These are phyloP conservation scores for Anaspis maculata DNA, from an alignment of 2,888 invertebrate species.

Conservation along the genomic window DNA sequence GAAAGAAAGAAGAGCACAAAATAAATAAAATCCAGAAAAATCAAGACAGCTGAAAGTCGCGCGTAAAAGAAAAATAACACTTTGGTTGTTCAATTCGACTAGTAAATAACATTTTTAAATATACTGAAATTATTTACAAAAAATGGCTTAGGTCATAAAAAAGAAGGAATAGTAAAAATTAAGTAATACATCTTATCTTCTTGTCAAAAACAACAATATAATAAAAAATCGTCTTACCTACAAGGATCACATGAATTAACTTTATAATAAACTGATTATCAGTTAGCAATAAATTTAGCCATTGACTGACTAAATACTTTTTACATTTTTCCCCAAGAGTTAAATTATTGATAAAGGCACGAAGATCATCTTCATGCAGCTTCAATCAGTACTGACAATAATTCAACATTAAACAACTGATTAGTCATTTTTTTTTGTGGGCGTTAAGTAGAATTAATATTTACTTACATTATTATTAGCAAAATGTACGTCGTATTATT, in stretches of 20 bases:
- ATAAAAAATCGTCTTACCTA: too few species aligned
- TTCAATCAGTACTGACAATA: slow-evolving; percentile 16
- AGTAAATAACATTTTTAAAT: slow-evolving; percentile 27
- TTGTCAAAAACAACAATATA: too few species aligned
- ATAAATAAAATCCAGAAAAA: too few species aligned
- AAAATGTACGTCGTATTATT: too few species aligned
- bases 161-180: slow-evolving; percentile 9
- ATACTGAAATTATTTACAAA: slow-evolving; percentile 15
- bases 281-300: slow-evolving; percentile 23
- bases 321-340: slow-evolving; percentile 1
- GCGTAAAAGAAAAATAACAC: slow-evolving; percentile 21
- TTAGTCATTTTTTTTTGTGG: too few species aligned
- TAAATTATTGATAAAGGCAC: slow-evolving; percentile 15
- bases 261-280: slow-evolving; percentile 32
- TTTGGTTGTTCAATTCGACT: slow-evolving; percentile 44
- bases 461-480: slow-evolving; percentile 11
- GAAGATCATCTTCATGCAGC: slow-evolving; percentile 8
- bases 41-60: too few species aligned
- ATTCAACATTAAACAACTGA: slow-evolving; percentile 17
- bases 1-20: slow-evolving; percentile 15
- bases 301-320: slow-evolving; percentile 6
- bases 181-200: too few species aligned
- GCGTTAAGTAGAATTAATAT: slow-evolving; percentile 6
- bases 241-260: slow-evolving; percentile 27
- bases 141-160: slow-evolving; percentile 11